phyloP scores from a whole-genome alignment of 1,140 invertebrate species.

The Portunus trituberculatus region DNA sequence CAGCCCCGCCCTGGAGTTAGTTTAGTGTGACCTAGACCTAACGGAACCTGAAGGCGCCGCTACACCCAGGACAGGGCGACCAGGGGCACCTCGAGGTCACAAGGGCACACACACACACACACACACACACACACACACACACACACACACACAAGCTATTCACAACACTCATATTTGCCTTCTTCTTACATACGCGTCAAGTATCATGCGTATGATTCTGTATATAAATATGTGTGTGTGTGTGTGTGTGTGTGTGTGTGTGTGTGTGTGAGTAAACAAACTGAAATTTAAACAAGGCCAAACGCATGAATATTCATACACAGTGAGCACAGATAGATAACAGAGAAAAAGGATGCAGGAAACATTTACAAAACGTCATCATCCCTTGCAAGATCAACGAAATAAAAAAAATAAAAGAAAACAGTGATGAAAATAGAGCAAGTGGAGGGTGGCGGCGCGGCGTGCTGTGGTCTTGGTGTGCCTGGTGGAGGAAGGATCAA shows the following conservation, averaged over 20 bases:
- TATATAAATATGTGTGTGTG: background rate
- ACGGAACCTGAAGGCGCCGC: background rate
- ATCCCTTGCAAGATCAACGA: too few relatives aligned
- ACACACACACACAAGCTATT: background rate
- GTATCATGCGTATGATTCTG: background rate
- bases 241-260: slow-evolving; percentile 6
- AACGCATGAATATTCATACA: background rate
- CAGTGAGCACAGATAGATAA: background rate
- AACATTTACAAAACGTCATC: too few relatives aligned
- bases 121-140: slow-evolving; percentile 5
- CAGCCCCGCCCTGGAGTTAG: background rate
- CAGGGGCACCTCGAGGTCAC: background rate
- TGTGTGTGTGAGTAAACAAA: background rate
- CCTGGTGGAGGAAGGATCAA: too few relatives aligned
- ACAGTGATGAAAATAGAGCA: too few relatives aligned
- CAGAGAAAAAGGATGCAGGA: background rate
- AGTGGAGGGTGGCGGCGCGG: too few relatives aligned
- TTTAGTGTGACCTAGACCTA: background rate
- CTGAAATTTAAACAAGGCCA: background rate
- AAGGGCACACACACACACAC: background rate
- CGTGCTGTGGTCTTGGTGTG: too few relatives aligned
- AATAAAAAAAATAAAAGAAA: too few relatives aligned
- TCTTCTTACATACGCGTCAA: background rate
- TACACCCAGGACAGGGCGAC: background rate
- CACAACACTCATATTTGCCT: background rate